phyloP scores from a whole-genome alignment of 2,888 invertebrate species.

The Nycteola revayana region DNA sequence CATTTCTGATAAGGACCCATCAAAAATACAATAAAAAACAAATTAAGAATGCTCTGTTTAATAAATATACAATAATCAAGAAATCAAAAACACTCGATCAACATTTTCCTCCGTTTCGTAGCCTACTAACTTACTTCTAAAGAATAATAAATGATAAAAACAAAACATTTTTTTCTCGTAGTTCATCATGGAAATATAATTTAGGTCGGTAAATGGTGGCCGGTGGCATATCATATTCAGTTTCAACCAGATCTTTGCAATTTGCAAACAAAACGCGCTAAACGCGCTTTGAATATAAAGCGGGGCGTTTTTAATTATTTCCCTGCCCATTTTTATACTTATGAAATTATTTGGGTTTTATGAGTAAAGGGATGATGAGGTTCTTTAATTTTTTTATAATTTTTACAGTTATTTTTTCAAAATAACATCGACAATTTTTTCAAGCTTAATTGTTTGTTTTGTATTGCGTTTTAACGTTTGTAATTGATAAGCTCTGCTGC shows the following conservation, averaged over 20 bases:
- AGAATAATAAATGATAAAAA: no score
- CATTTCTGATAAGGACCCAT: constrained; percentile 4
- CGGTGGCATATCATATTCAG: constrained; percentile 35
- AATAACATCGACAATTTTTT: no score
- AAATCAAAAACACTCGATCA: no score
- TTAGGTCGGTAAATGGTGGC: constrained; percentile 39
- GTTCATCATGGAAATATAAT: constrained; percentile 53
- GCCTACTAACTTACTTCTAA: no score
- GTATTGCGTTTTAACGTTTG: no score
- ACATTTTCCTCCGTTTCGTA: no score
- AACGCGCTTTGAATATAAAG: constrained; percentile 55
- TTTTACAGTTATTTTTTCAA: no score
- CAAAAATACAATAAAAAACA: no score
- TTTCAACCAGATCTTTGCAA: constrained; percentile 53
- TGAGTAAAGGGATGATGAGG: not conserved
- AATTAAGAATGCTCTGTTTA: constrained; percentile 5
- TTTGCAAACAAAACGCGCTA: constrained; percentile 56
- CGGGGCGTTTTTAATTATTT: constrained; percentile 57
- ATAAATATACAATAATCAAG: constrained; percentile 15
- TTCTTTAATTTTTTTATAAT: no score
- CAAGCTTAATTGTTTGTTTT: no score
- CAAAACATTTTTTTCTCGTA: no score
- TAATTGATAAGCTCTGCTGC: no score
- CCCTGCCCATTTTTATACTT: constrained; percentile 34
- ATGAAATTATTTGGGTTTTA: constrained; percentile 24